Base-by-base conservation (phyloP, 37 sponge, comb jelly and placozoan species). In the Oopsacas minuta region DNA sequence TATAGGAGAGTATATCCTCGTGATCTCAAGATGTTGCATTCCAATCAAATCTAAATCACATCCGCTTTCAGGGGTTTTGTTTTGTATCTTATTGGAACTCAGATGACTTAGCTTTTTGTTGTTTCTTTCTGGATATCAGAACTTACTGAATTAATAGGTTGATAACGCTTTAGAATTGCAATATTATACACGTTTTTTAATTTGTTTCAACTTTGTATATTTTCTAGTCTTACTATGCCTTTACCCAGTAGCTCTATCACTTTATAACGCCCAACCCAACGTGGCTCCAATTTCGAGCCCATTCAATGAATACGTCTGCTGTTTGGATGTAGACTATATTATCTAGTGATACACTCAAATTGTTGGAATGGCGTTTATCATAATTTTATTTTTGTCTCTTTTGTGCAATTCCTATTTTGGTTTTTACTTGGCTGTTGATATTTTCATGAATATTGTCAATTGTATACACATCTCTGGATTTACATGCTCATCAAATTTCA, bases 281-380 rank as follows among this genome's bases (percentile, higher is more conserved):
- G 75, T 61, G 75, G 75, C 28, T 61, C 75, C 75, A 61, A 25
- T 61, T 61, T 61, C 75, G 75, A 61, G 20, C 75, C 75, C 75
- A 61, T 61, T n/a, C 75, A n/a, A 61, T 61, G 75, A 3, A 61
- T 61, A 3, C 75, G 75, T n/a, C 30, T 61, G 75, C 75, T 61
- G 49, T 42, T 42, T 42, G 8, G 8, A 42, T 42, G 49, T 42
- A 42, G 12, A 42, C 49, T 42, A 15, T 42, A 42, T 42, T 42
- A 17, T 42, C 49, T 15, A 42, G 15, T 17, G 49, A 42, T 42
- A 42, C 49, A 42, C 49, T 42, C 49, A 42, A 42, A 42, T 42
- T 42, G 49, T 42, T 42, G 49, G 49, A 15, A 42, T 42, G 12
- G 15, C 51, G 51, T 12, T 46, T 22, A 46, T 46, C 75, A 61